Conservation (phyloP, 2,797 vertebrate genomes). For the Sebastes trivittatus region DNA sequence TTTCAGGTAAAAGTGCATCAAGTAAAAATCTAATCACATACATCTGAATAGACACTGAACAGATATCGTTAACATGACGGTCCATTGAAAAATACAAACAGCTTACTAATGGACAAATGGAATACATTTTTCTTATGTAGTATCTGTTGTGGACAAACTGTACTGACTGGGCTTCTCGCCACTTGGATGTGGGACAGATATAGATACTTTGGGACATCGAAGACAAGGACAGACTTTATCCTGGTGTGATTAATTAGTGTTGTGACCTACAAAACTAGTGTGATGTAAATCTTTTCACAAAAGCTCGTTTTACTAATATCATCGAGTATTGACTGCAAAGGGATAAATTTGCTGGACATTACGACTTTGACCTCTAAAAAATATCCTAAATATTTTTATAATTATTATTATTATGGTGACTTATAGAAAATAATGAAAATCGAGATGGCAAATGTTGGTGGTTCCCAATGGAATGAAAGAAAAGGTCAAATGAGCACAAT, state of each 20-base stretch:
- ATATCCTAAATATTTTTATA: not conserved
- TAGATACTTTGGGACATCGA: not conserved
- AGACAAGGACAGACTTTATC: not conserved
- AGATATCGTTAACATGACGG: not conserved
- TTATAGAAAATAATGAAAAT: not conserved
- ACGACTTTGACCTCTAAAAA: not conserved
- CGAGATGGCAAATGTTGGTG: not conserved
- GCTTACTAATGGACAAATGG: not conserved
- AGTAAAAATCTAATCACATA: not conserved
- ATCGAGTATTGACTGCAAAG: not conserved
- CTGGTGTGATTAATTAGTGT: not conserved
- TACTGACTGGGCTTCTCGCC: not conserved
- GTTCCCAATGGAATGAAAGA: not conserved
- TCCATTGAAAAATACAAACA: conserved; percentile 7
- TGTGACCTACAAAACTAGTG: not conserved
- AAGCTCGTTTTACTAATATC: not conserved
- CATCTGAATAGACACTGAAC: not conserved
- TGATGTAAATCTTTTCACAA: not conserved
- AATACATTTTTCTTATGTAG: not conserved
- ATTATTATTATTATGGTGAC: not conserved
- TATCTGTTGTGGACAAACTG: not conserved
- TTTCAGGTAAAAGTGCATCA: not conserved
- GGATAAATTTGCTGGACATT: not conserved
- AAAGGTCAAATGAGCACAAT: not conserved
- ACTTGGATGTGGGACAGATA: not conserved